A percentile compares a stretch with the other conserved stretches of the same genome.
These are phyloP conservation scores for Diachrysia chrysitis DNA, from an alignment of 2,888 invertebrate species.

Conservation along the genomic window DNA sequence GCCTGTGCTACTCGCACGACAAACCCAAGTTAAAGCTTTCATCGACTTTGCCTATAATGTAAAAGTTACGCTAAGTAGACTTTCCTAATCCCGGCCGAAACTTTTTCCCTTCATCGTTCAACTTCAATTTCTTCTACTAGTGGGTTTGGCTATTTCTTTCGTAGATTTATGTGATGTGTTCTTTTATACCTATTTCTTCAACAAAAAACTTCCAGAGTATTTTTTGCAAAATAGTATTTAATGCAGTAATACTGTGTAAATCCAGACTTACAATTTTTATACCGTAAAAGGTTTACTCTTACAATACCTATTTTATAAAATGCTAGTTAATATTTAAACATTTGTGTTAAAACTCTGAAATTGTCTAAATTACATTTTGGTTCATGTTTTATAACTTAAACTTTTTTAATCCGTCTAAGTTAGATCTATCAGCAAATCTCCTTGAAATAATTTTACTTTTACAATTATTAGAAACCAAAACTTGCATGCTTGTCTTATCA, in stretches of 20 bases:
- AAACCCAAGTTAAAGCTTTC: conserved; percentile 75
- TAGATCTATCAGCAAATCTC: conserved; percentile 22
- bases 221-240: not conserved
- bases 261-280: not conserved
- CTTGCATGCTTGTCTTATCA: conserved; percentile 43
- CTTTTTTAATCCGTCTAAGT: conserved; percentile 13
- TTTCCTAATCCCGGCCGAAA: conserved; percentile 76
- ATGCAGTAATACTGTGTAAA: not conserved
- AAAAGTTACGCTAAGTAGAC: conserved; percentile 80
- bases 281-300: not conserved
- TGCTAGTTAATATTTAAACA: not conserved
- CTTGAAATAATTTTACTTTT: conserved; percentile 21
- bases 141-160: conserved; percentile 40
- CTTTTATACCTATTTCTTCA: conserved; percentile 1
- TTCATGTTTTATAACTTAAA: not conserved
- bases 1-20: conserved; percentile 69
- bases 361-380: not conserved
- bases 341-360: not conserved
- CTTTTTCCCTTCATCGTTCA: conserved; percentile 52
- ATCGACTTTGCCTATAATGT: conserved; percentile 76
- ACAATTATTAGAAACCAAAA: conserved; percentile 24
- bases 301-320: not conserved
- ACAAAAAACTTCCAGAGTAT: not conserved
- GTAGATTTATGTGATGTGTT: conserved; percentile 18
- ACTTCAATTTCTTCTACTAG: conserved; percentile 45